phyloP scores from a whole-genome alignment of 2,888 invertebrate species.

The Nomada hirtipes region DNA sequence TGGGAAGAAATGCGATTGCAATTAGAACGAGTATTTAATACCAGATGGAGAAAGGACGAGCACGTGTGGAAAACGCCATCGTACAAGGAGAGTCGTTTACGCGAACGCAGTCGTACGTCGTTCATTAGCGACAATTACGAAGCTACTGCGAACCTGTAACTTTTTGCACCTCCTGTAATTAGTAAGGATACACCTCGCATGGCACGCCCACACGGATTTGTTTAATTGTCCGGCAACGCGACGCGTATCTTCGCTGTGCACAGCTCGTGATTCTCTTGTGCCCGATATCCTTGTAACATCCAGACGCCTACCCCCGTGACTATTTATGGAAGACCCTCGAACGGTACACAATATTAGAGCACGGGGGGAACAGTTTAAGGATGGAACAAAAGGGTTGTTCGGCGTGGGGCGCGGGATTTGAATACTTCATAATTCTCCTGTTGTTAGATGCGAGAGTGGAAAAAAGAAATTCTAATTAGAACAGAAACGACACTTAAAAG shows the following conservation, averaged over 20 bases:
- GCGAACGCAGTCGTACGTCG: constrained; percentile 40
- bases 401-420: not conserved
- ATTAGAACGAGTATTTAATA: not conserved
- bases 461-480: no score
- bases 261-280: not conserved
- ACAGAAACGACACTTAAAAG: no score
- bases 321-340: not conserved
- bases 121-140: constrained; percentile 59
- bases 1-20: not conserved
- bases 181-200: constrained; percentile 38
- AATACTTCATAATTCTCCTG: no score
- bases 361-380: no score
- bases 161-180: constrained; percentile 54
- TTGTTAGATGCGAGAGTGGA: no score
- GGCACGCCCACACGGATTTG: constrained; percentile 49
- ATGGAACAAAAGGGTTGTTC: no score
- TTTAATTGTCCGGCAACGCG: constrained; percentile 49
- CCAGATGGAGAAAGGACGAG: not conserved
- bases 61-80: not conserved
- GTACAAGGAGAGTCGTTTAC: constrained; percentile 29
- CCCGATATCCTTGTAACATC: constrained; percentile 6
- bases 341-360: no score
- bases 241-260: constrained; percentile 7
- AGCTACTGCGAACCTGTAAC: constrained; percentile 51
- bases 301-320: not conserved